phyloP scores from a whole-genome alignment of 2,797 vertebrate genomes.

The Micrastur ruficollis region DNA sequence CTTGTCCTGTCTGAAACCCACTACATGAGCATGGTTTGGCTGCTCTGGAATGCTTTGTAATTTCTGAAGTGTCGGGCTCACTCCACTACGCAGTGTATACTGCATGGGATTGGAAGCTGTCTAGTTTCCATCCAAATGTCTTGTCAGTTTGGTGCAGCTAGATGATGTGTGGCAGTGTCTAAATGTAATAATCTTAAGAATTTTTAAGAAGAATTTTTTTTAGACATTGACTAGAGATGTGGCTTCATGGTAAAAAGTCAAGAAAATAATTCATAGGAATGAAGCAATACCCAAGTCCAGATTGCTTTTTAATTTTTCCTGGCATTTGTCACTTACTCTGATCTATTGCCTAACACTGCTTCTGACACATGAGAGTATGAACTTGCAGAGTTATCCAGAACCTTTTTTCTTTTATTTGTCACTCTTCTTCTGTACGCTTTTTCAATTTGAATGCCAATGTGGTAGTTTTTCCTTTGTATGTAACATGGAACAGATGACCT shows the following conservation, averaged over 20 bases:
- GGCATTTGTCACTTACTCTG: background rate
- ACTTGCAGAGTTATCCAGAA: background rate
- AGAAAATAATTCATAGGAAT: background rate
- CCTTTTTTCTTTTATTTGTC: background rate
- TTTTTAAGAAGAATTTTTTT: background rate
- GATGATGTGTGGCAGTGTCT: background rate
- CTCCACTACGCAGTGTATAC: background rate
- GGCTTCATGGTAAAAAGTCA: background rate
- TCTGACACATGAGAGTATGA: background rate
- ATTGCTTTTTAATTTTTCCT: background rate
- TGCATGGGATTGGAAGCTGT: background rate
- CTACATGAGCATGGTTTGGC: background rate
- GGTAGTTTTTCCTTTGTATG: background rate
- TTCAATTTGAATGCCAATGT: background rate
- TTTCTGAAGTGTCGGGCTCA: background rate
- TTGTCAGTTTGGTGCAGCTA: background rate
- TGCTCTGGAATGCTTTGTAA: background rate
- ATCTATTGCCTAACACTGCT: background rate
- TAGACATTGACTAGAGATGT: fast-evolving
- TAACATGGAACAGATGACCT: background rate
- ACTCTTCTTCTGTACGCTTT: background rate
- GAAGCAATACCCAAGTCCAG: background rate
- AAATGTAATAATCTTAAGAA: background rate
- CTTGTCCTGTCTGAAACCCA: background rate
- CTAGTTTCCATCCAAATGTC: background rate